Percentiles rank a stretch among this genome's conserved stretches.
These are phyloP conservation scores for Sylvilagus bachmani DNA, from an alignment of 2,113 vertebrate genomes.

Conservation along the genomic window DNA sequence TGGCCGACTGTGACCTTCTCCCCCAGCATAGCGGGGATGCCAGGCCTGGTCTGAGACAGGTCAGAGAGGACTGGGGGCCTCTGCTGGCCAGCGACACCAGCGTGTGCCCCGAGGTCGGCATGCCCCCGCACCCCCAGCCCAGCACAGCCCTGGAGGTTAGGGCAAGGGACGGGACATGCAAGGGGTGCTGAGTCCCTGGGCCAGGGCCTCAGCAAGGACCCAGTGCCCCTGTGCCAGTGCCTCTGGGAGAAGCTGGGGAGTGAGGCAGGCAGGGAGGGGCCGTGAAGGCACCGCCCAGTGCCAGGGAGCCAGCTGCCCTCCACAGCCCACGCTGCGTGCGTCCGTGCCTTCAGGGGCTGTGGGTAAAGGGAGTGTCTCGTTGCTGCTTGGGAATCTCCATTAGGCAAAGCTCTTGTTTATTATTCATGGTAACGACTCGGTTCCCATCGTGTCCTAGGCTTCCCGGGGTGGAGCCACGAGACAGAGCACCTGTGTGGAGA, in stretches of 20 bases:
- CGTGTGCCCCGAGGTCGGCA: neutral
- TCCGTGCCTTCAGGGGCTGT: conserved; percentile 52
- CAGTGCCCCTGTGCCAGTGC: neutral
- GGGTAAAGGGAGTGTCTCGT: conserved; percentile 72
- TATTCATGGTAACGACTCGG: conserved; percentile 88
- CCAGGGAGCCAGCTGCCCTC: neutral
- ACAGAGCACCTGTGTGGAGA: accelerated
- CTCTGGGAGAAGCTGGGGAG: neutral
- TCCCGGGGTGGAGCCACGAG: conserved; percentile 74
- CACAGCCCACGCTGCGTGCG: neutral
- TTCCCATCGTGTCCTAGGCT: conserved; percentile 72
- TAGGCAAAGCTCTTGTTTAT: conserved; percentile 89
- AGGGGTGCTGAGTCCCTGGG: neutral
- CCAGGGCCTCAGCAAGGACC: neutral
- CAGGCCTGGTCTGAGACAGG: accelerated
- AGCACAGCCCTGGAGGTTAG: neutral
- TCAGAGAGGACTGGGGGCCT: neutral
- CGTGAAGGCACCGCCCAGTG: neutral
- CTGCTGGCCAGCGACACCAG: neutral
- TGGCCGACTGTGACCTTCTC: neutral
- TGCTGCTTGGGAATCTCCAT: conserved; percentile 85
- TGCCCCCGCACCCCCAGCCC: no score
- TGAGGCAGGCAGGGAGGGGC: accelerated
- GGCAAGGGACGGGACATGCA: neutral
- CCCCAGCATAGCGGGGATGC: neutral